Evolutionary conservation across 2,113 vertebrate species (phyloP), one percentile per base, ranked within the genome.

Genomic region (Cinclus mexicanus): DNA sequence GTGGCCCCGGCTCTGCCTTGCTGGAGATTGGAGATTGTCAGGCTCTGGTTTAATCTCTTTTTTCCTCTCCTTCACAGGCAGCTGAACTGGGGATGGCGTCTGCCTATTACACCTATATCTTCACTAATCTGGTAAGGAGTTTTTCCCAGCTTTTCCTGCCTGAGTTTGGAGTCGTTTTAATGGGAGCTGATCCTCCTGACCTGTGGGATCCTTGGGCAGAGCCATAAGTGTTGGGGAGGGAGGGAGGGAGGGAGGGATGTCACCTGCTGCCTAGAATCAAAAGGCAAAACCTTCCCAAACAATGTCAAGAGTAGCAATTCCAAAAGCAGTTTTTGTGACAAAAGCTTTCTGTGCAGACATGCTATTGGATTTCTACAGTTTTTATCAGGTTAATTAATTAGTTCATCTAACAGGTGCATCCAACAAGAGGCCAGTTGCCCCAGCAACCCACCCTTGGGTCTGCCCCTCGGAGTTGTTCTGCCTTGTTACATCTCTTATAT

Each of bases 71-170:
- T 95, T 97, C 93, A 53, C 98, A 99, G 99, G 99, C 99, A 68
- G 99, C 99, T 63, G 99, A 99, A 93, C 98, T 99, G 97, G 99
- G 99, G 82, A 99, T 99, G 99, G 98, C 99, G 67, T 99, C 99
- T 29, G 98, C 99, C 96, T 99, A 99, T 98, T 99, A 99, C 97
- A 99, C 99, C 25, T 99, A 99, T 98, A 99, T 99, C 98, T 99
- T 99, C 98, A 99, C 99, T 92, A 99, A 99, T 92, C 98, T 99
- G 99, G 99, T 99, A 99, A 99, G 99, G 94, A 55, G 1, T 85
- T 96, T 83, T 72, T 69, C 85, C 59, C 31, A 11, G 83, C 92
- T 83, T 55, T 81, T 77, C 86, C 80, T 53, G 3, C 7, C 19
- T 59, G 72, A 41, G 3, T 39, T 67, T 57, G 67, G 53, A 77